Evolutionary conservation across 2,888 invertebrate genomes (phyloP), one percentile per base, ranked within the genome.

Genomic region (Oligia strigilis): DNA sequence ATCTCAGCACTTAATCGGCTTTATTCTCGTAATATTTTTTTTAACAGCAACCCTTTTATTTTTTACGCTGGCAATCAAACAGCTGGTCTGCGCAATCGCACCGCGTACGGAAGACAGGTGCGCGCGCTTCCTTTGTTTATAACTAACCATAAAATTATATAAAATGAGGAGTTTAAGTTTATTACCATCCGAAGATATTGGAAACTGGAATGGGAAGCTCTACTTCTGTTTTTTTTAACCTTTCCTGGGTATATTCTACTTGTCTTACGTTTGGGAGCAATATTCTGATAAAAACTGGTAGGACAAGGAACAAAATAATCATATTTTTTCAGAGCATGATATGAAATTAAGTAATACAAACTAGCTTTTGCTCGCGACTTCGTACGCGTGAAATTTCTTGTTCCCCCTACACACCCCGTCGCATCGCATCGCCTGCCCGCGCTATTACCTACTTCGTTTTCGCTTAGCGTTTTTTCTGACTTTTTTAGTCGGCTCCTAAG

Each of bases 101-200:
- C 84, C 83, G 87, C 89, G 81, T 80, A 88, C 87, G 84, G 89
- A 87, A 85, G 91, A 87, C 92, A 92, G 92, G 91, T 92, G 92
- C 87, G 81, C 75, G 81, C 75, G 80, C 87, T 88, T 88, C 89
- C 89, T 91, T 90, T 91, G 87, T 83, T 82, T 82, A 79, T 83
- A 76, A 72, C 72, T 60, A 69, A 69, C 55, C 75, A 77, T 84
- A 77, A 80, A 69, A 77, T 73, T 71, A 52, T 64, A 49, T 40
- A 55, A 69, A 83, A 76, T 77, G 43, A 75, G 36, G 55, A 72
- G 58, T 77, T 76, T 71, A 46, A 13, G 40, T 80, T 85, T 86
- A 80, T 69, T 75, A 73, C 66, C 64, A 49, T 74, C 65, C 43
- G 69, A 58, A 52, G 62, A 64, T 69, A 76, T 70, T 75, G 23